Evolutionary conservation across 2,797 vertebrate genomes (phyloP).

Genomic region (Chelidonichthys spinosus): DNA sequence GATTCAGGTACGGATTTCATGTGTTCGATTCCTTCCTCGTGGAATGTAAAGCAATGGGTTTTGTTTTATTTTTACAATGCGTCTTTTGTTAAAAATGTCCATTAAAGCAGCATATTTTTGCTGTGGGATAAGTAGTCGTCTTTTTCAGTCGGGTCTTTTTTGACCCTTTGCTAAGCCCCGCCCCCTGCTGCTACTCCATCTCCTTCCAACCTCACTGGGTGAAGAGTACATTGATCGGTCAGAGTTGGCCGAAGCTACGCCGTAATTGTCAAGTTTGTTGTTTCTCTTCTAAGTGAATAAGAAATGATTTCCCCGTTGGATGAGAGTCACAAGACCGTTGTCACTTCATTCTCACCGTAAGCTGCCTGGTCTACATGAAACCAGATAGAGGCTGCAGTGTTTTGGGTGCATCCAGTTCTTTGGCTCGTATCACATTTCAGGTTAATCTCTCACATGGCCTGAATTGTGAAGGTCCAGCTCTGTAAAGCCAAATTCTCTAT

Average conservation of each 20-base stretch:
- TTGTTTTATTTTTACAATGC: not conserved
- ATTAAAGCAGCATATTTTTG: too few relatives aligned
- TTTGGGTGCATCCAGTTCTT: not conserved
- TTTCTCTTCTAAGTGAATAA: not conserved
- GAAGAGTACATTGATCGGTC: too few relatives aligned
- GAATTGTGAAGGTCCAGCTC: not conserved
- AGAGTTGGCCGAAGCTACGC: too few relatives aligned
- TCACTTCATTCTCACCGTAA: too few relatives aligned
- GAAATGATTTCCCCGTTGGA: not conserved
- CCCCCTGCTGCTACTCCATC: too few relatives aligned
- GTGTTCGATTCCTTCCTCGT: rapidly evolving
- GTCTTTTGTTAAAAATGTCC: not conserved
- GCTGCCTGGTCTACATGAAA: not conserved
- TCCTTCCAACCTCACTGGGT: too few relatives aligned
- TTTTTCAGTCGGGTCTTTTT: too few relatives aligned
- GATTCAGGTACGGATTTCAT: conserved; percentile 88
- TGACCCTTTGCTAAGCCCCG: too few relatives aligned
- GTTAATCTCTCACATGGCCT: not conserved
- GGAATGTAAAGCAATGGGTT: too few relatives aligned
- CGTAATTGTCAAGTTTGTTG: too few relatives aligned
- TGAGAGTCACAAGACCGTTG: too few relatives aligned
- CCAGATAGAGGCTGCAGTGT: not conserved
- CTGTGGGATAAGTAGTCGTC: too few relatives aligned
- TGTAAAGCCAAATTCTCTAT: not conserved
- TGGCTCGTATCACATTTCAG: not conserved